Evolutionary conservation across 1,140 invertebrate genomes (phyloP), one percentile per base, ranked within the genome.

Genomic region (Zaprionus nigranus): DNA sequence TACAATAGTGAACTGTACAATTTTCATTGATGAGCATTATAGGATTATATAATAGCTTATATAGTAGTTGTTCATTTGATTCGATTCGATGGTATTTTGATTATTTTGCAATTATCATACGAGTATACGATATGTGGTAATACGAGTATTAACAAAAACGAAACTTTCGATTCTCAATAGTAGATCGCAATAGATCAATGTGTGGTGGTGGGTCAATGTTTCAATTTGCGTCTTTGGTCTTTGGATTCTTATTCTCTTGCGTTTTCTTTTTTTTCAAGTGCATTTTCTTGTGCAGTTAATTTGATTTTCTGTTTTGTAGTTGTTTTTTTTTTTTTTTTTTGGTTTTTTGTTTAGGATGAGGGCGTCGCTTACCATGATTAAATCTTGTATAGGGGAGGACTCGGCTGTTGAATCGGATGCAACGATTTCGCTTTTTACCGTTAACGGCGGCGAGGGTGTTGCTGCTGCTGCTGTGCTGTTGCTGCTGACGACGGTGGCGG

Each of bases 331-430:
- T 38, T n/a, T 66, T 71, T 64, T 56, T 56, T 67, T 70, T 60
- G 65, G 46, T 46, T 64, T 38, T 49, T 75, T 72, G 68, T 61
- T 65, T 68, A 65, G 62, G 72, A 72, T 61, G 66, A 61, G 71
- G 79, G 73, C 85, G 86, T 40, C 85, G 85, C 85, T 90, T 90
- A 90, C 85, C 85, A 90, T 90, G 65, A 90, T 90, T 85, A 90
- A 86, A 72, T 90, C 85, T 90, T 90, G 86, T 90, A 90, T 79
- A 82, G 85, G 85, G 86, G 85, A 90, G 79, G 85, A 82, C 70
- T 90, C 82, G 79, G 77, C 77, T 77, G 81, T 78, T 72, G 85
- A 90, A 84, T 88, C 85, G 22, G 84, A 75, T 80, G 81, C 71
- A 72, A 78, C 85, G 81, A 84, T 88, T 74, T 88, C 84, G 85